phyloP scores from a whole-genome alignment of 2,888 invertebrate genomes.

The Tenthredo scrophulariae region DNA sequence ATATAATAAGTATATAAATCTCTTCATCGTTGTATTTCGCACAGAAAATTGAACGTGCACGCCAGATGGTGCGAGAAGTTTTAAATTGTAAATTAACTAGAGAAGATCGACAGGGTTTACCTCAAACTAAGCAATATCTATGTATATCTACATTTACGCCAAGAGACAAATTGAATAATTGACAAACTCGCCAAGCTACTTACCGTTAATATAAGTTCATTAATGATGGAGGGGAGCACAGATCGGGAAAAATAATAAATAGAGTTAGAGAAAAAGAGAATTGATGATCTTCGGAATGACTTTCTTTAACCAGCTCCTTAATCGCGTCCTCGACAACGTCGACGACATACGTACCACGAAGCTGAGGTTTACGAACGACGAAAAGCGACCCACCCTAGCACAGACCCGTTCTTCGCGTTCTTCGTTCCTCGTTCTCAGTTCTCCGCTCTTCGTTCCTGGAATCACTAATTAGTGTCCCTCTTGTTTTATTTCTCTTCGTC shows the following conservation, averaged over 20 bases:
- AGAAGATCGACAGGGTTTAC: constrained; percentile 39
- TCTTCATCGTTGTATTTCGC: background rate
- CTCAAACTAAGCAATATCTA: background rate
- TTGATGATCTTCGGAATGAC: constrained; percentile 54
- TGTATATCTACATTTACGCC: background rate
- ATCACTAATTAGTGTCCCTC: constrained; percentile 77
- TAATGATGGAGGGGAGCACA: background rate
- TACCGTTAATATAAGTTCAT: background rate
- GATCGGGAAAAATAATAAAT: background rate
- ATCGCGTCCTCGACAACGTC: constrained; percentile 46
- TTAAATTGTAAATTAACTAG: constrained; percentile 35
- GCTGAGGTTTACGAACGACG: constrained; percentile 44
- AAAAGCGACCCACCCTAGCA: constrained; percentile 27
- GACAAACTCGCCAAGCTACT: background rate
- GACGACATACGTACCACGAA: background rate
- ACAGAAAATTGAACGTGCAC: background rate
- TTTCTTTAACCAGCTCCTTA: constrained; percentile 48
- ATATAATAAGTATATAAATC: background rate
- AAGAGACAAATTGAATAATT: constrained; percentile 48
- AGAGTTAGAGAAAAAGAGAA: background rate
- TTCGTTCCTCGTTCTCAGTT: constrained; percentile 71
- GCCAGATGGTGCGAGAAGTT: background rate
- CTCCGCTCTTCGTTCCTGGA: constrained; percentile 75
- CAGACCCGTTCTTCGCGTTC: constrained; percentile 32
- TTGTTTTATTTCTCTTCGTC: constrained; percentile 72